phyloP scores from a whole-genome alignment of 2,888 invertebrate genomes.

The Hydrotaea diabolus region DNA sequence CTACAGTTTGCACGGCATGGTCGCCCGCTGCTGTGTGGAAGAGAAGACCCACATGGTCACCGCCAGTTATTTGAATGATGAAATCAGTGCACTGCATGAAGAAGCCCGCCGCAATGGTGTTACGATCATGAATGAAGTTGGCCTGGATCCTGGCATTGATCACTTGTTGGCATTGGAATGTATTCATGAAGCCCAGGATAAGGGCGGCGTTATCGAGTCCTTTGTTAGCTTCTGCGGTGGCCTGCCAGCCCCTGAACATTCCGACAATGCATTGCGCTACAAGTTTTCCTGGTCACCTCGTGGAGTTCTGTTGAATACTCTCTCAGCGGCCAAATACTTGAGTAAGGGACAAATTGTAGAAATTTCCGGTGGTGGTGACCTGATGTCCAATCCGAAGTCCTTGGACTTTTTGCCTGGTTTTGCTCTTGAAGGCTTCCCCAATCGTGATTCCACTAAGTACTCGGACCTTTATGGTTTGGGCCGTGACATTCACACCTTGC shows the following conservation, averaged over 20 bases:
- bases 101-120: slow-evolving; percentile 94
- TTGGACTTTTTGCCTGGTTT: slow-evolving; percentile 97
- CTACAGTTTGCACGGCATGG: slow-evolving; percentile 91
- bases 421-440: slow-evolving; percentile 97
- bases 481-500: slow-evolving; percentile 91
- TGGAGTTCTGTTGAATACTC: slow-evolving; percentile 94
- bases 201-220: slow-evolving; percentile 95
- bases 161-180: slow-evolving; percentile 98
- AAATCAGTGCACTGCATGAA: slow-evolving; percentile 89
- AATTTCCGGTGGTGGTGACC: slow-evolving; percentile 92
- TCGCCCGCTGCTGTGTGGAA: slow-evolving; percentile 93
- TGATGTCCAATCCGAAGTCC: slow-evolving; percentile 90
- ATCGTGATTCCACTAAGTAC: slow-evolving; percentile 96
- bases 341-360: slow-evolving; percentile 92
- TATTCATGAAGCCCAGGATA: slow-evolving; percentile 94
- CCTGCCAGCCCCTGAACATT: slow-evolving; percentile 97
- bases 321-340: slow-evolving; percentile 93
- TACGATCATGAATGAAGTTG: slow-evolving; percentile 97
- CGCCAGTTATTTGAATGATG: slow-evolving; percentile 95
- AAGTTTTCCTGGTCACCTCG: slow-evolving; percentile 99
- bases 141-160: slow-evolving; percentile 99
- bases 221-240: slow-evolving; percentile 99
- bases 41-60: slow-evolving; percentile 96
- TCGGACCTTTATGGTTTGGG: slow-evolving; percentile 92
- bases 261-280: slow-evolving; percentile 93